Evolutionary conservation across 1,140 invertebrate genomes (phyloP).

Genomic region (Psilanteris sp.): DNA sequence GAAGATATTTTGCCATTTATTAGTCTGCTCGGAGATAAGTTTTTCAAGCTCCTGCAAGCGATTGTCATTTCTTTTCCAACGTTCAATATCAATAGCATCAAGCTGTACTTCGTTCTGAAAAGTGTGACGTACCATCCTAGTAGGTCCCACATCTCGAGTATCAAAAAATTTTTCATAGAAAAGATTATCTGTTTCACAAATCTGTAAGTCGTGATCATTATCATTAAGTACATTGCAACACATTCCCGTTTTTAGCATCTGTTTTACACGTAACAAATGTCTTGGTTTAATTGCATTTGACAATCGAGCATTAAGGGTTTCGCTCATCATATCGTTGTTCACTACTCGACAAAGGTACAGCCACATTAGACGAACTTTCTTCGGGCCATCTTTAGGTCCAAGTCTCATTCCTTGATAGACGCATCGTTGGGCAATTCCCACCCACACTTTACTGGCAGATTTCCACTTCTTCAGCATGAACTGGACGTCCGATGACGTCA

Average conservation of each 20-base stretch:
- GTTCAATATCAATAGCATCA: slow-evolving; percentile 43
- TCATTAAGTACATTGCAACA: slow-evolving; percentile 59
- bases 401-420: slow-evolving; percentile 53
- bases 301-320: slow-evolving; percentile 40
- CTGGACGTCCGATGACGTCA: slow-evolving; percentile 56
- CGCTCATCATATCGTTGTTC: slow-evolving; percentile 63
- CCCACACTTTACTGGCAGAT: slow-evolving; percentile 55
- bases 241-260: slow-evolving; percentile 59
- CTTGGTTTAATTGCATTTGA: slow-evolving; percentile 52
- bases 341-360: slow-evolving; percentile 53
- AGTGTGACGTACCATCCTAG: slow-evolving; percentile 45
- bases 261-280: slow-evolving; percentile 48
- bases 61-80: slow-evolving; percentile 35
- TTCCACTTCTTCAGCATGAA: slow-evolving; percentile 62
- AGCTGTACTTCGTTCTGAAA: slow-evolving; percentile 57
- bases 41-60: slow-evolving; percentile 30
- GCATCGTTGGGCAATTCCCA: slow-evolving; percentile 55
- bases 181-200: slow-evolving; percentile 45
- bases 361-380: slow-evolving; percentile 55
- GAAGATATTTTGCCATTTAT: slow-evolving; percentile 33
- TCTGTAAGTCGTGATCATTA: slow-evolving; percentile 55
- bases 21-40: slow-evolving; percentile 28
- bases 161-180: slow-evolving; percentile 57
- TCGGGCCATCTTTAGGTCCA: slow-evolving; percentile 42
- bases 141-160: slow-evolving; percentile 15